These are phyloP conservation scores for Anoplopoma fimbria DNA, from an alignment of 2,113 vertebrate genomes.

Conservation along the genomic window DNA sequence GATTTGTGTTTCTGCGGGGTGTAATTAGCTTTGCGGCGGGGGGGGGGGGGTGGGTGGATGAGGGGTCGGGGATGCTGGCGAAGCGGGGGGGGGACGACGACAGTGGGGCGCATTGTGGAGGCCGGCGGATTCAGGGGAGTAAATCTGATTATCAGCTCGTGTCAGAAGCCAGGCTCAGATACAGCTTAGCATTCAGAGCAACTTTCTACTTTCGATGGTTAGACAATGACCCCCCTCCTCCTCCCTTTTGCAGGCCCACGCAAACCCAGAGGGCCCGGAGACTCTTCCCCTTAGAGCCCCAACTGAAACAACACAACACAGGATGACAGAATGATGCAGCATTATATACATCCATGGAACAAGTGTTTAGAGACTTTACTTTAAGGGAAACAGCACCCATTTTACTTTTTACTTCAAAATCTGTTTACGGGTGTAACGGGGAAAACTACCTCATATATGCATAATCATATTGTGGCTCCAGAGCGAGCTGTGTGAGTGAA, in stretches of 20 bases:
- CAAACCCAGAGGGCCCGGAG: conserved; percentile 35
- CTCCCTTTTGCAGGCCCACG: conserved; percentile 78
- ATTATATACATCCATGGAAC: background rate
- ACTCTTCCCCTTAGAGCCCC: conserved; percentile 14
- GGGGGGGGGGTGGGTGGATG: conserved; percentile 49
- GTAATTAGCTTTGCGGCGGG: conserved; percentile 96
- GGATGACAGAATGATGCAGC: background rate
- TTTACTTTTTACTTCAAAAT: background rate
- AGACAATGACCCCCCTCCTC: conserved; percentile 89
- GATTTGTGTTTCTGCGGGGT: conserved; percentile 99
- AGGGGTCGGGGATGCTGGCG: conserved; percentile 76
- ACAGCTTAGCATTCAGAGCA: conserved; percentile 96
- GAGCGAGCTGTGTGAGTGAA: background rate
- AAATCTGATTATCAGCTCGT: conserved; percentile 99
- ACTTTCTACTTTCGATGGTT: conserved; percentile 91
- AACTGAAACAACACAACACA: conserved; percentile 33
- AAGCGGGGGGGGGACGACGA: conserved; percentile 80
- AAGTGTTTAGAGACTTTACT: background rate
- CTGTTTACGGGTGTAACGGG: background rate
- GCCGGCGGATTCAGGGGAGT: conserved; percentile 93
- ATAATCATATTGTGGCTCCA: background rate
- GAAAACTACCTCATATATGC: background rate
- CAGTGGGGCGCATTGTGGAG: conserved; percentile 97
- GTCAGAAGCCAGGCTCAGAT: conserved; percentile 98
- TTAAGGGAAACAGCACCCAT: too few relatives aligned